Conservation (phyloP, 2,888 invertebrate genomes). For the Dorcus parallelipipedus region DNA sequence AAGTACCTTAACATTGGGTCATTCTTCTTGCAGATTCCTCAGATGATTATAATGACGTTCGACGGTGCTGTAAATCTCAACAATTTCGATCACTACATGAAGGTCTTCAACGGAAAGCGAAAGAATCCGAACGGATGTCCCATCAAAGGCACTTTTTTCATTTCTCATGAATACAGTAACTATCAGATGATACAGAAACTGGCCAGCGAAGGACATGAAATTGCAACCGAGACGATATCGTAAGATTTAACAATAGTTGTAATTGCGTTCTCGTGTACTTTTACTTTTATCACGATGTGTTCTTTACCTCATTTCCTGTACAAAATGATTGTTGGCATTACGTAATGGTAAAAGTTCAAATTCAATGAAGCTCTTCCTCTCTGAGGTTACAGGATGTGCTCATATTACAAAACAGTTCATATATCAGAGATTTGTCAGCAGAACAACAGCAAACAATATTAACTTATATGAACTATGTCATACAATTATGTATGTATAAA, state of each 20-base stretch:
- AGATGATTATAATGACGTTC: slow-evolving; percentile 89
- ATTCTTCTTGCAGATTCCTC: slow-evolving; percentile 68
- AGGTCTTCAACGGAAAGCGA: slow-evolving; percentile 75
- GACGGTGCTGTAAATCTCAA: slow-evolving; percentile 92
- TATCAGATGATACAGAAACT: slow-evolving; percentile 89
- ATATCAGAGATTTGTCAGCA: too few relatives aligned
- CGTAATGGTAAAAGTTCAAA: slow-evolving; percentile 18
- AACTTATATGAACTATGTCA: too few relatives aligned
- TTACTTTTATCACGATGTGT: neutral
- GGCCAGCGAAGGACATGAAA: slow-evolving; percentile 86
- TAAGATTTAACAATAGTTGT: slow-evolving; percentile 48
- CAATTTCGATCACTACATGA: slow-evolving; percentile 83
- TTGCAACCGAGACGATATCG: slow-evolving; percentile 69
- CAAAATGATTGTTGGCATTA: slow-evolving; percentile 10
- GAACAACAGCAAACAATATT: too few relatives aligned
- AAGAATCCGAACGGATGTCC: slow-evolving; percentile 88
- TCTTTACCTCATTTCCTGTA: neutral
- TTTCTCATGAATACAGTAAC: slow-evolving; percentile 89
- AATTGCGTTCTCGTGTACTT: slow-evolving; percentile 3
- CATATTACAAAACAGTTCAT: too few relatives aligned
- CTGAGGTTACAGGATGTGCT: slow-evolving; percentile 5
- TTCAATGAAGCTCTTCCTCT: slow-evolving; percentile 4
- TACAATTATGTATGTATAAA: too few relatives aligned
- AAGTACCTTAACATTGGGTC: neutral
- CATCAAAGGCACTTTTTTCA: slow-evolving; percentile 88